A percentile compares a stretch with the other conserved stretches of the same genome.
Conservation (phyloP, 2,888 invertebrate genomes). For the Melanophora roralis region DNA sequence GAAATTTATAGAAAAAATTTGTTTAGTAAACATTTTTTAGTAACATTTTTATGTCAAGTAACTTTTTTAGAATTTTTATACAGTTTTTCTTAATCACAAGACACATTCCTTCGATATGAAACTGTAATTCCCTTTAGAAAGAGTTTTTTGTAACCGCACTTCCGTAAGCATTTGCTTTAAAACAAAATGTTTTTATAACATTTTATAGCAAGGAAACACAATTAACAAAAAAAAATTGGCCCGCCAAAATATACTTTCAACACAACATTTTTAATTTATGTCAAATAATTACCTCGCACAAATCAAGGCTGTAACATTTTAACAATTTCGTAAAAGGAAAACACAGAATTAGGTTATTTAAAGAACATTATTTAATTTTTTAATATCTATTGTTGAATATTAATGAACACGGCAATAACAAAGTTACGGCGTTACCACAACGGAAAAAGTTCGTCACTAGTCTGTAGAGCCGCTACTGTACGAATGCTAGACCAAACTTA, state of each 20-base stretch:
- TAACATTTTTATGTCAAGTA: neutral
- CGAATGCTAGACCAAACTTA: constrained; percentile 64
- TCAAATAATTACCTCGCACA: constrained; percentile 23
- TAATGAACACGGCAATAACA: neutral
- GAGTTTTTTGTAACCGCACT: too few relatives aligned
- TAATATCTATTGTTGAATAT: constrained; percentile 18
- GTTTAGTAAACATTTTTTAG: neutral
- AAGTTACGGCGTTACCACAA: constrained; percentile 52
- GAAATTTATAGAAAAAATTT: too few relatives aligned
- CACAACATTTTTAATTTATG: too few relatives aligned
- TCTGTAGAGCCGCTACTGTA: constrained; percentile 63
- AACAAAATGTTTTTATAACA: too few relatives aligned
- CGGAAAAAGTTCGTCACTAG: constrained; percentile 55
- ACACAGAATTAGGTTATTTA: too few relatives aligned
- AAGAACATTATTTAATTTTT: too few relatives aligned
- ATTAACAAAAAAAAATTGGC: too few relatives aligned
- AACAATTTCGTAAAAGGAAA: neutral
- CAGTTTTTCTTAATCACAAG: neutral
- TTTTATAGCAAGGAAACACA: too few relatives aligned
- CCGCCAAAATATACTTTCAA: constrained; percentile 47
- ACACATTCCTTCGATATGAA: neutral
- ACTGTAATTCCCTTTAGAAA: too few relatives aligned
- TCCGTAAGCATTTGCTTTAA: too few relatives aligned
- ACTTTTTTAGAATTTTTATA: neutral
- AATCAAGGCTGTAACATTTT: too few relatives aligned